Evolutionary conservation across 2,797 vertebrate species (phyloP).

Genomic region (Thaleichthys pacificus): DNA sequence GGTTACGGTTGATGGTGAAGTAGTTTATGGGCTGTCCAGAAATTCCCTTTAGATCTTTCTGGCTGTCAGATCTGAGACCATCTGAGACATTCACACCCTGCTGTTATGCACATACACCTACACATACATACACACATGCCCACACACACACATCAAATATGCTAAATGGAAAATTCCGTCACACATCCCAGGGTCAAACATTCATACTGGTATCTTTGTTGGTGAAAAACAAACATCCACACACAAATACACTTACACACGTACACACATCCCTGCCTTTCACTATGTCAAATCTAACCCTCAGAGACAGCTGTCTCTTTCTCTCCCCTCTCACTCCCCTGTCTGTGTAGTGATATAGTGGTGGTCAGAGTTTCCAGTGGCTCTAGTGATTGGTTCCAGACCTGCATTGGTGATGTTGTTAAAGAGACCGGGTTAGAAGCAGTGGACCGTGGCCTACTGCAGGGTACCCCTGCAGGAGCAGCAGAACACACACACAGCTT

Average conservation of each 20-base stretch:
- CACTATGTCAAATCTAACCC: neutral
- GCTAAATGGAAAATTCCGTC: no score
- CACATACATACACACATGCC: conserved; percentile 3
- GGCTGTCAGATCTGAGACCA: conserved; percentile 29
- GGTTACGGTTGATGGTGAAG: conserved; percentile 25
- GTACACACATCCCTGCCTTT: neutral
- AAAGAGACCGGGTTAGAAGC: conserved; percentile 48
- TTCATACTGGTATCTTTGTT: neutral
- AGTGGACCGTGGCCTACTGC: conserved; percentile 59
- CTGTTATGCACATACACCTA: conserved; percentile 13
- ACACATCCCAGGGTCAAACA: neutral
- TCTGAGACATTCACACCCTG: neutral
- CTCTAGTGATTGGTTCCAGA: conserved; percentile 70
- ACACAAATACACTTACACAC: conserved; percentile 16
- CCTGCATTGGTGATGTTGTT: conserved; percentile 50
- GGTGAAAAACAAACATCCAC: conserved; percentile 4
- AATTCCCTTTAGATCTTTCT: conserved; percentile 31
- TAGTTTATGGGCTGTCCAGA: conserved; percentile 26
- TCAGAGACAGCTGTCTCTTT: conserved; percentile 5
- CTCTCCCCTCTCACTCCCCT: conserved; percentile 42
- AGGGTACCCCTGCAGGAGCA: conserved; percentile 41
- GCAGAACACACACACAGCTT: conserved; percentile 2
- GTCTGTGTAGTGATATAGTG: conserved; percentile 52
- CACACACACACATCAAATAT: conserved; percentile 4
- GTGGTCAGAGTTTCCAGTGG: conserved; percentile 64